phyloP scores from a whole-genome alignment of 1,140 invertebrate species.

The Andrena cerasifolii region DNA sequence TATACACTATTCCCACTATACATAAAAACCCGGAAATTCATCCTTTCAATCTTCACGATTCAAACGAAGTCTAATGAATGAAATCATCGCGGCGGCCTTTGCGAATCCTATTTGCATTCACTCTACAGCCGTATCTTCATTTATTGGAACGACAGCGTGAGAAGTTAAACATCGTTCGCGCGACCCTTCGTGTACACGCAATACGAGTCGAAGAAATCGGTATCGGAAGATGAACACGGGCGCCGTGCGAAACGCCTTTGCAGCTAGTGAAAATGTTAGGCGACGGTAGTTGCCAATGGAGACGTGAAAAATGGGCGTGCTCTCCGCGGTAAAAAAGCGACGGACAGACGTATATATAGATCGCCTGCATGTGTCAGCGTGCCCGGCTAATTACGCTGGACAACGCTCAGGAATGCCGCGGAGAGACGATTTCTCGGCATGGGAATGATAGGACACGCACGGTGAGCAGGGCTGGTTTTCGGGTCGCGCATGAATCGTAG shows the following conservation, averaged over 20 bases:
- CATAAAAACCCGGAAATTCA: conserved; percentile 5
- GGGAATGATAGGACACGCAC: background rate
- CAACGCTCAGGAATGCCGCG: background rate
- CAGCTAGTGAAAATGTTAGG: conserved; percentile 32
- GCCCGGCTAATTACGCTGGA: background rate
- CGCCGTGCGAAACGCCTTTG: conserved; percentile 22
- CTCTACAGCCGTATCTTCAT: background rate
- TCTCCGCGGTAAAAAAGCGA: conserved; percentile 27
- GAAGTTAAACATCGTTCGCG: background rate
- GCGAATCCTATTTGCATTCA: background rate
- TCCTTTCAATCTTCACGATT: conserved; percentile 8
- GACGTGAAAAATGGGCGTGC: conserved; percentile 64
- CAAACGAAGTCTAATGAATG: conserved; percentile 24
- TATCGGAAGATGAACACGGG: background rate
- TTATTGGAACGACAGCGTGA: background rate
- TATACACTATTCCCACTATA: too few species aligned
- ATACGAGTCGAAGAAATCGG: background rate
- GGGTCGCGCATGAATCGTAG: conserved; percentile 6
- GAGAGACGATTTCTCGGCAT: background rate
- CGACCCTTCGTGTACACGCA: too few species aligned
- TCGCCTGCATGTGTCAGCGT: conserved; percentile 28
- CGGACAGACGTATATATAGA: conserved; percentile 14
- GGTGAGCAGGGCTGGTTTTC: background rate
- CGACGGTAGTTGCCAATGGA: conserved; percentile 62
- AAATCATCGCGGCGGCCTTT: background rate